Percentiles rank a stretch among this genome's conserved stretches.
phyloP scores from a whole-genome alignment of 2,113 vertebrate genomes.

The Oxyruncus cristatus region DNA sequence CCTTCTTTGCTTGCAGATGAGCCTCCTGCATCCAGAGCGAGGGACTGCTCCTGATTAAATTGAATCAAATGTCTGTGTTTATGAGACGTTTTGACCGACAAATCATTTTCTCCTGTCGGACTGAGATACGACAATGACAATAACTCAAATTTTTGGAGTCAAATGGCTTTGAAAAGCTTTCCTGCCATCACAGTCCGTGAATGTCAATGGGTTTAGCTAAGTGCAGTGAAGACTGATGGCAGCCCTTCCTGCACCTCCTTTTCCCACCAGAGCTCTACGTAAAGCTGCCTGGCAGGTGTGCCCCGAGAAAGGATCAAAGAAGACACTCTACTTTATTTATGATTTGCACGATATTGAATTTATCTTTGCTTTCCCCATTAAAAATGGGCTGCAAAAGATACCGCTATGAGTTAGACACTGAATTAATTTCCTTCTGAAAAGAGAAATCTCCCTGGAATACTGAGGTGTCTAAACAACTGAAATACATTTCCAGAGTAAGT shows the following conservation, averaged over 20 bases:
- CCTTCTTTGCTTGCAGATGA: not conserved
- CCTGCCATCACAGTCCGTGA: not conserved
- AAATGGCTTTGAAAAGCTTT: slow-evolving; percentile 34
- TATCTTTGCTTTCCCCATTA: not conserved
- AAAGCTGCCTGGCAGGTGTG: not conserved
- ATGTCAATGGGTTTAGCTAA: not conserved
- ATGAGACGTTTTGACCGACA: not conserved
- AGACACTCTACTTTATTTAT: not conserved
- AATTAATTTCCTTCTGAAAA: not conserved
- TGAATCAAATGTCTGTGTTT: slow-evolving; percentile 9
- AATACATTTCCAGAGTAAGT: not conserved
- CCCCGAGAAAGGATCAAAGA: not conserved
- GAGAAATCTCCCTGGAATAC: not conserved
- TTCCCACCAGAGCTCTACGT: not conserved
- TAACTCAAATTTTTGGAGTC: slow-evolving; percentile 34
- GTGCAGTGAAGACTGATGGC: not conserved
- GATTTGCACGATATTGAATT: not conserved
- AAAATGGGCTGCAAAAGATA: not conserved
- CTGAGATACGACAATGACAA: not conserved
- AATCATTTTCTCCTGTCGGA: slow-evolving; percentile 37
- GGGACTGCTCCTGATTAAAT: not conserved
- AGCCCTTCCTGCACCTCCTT: slow-evolving; percentile 9
- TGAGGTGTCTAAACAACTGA: not conserved
- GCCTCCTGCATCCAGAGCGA: not conserved
- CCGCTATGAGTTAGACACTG: not conserved